Conservation (phyloP, 2,888 invertebrate genomes). For the Coelopa pilipes region DNA sequence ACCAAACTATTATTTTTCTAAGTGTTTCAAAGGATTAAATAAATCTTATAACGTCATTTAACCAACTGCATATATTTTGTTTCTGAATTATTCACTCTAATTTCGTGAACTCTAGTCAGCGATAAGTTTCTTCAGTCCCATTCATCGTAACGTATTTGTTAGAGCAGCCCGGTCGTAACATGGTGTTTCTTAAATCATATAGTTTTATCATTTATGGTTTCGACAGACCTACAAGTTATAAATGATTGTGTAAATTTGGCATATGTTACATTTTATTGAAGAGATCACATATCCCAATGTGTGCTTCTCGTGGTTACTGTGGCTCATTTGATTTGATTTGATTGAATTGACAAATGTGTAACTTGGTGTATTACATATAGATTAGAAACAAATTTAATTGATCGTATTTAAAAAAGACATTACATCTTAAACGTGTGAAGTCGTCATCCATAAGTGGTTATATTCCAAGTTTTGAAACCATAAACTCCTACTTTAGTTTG, state of each 20-base stretch:
- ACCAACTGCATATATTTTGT: no score
- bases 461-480: conserved; percentile 40
- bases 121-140: no score
- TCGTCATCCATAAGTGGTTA: conserved; percentile 1
- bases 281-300: no score
- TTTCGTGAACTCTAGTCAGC: no score
- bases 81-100: no score
- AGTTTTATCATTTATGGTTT: no score
- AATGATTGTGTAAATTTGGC: conserved; percentile 10
- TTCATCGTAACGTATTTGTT: no score
- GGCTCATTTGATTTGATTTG: not conserved
- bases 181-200: no score
- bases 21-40: no score
- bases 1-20: not conserved
- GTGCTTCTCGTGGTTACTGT: not conserved
- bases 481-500: conserved; percentile 40
- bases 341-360: conserved; percentile 24
- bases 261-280: not conserved
- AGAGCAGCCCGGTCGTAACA: no score
- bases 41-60: no score
- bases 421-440: not conserved
- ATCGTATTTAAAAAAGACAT: conserved; percentile 14
- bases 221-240: not conserved
- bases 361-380: conserved; percentile 12
- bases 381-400: conserved; percentile 1